Conservation (phyloP, 2,888 invertebrate species). For the Campoletis raptor region DNA sequence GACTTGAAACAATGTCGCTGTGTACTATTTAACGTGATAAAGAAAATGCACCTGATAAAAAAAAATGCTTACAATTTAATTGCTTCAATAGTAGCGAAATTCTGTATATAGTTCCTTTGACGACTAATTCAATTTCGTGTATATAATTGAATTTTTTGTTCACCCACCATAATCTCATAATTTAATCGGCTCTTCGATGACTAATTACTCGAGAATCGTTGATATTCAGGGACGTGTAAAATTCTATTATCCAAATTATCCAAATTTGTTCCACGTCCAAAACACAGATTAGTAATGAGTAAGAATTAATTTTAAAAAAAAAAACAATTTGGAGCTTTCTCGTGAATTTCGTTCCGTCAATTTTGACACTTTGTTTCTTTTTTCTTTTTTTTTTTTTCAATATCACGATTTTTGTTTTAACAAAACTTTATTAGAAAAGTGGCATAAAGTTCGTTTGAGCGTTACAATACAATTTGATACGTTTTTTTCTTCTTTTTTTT, state of each 20-base stretch:
- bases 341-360: no score
- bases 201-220: constrained; percentile 8
- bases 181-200: neutral
- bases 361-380: no score
- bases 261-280: neutral
- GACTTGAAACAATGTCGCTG: neutral
- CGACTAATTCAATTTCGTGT: neutral
- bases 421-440: neutral
- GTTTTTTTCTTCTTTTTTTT: neutral
- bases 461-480: neutral
- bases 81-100: neutral
- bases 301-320: neutral
- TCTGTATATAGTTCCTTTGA: neutral
- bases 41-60: neutral
- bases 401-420: neutral
- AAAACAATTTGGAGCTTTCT: neutral
- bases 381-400: no score
- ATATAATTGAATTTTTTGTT: constrained; percentile 15
- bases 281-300: neutral
- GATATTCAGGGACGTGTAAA: neutral
- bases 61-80: neutral
- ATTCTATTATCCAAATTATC: neutral
- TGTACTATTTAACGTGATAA: neutral
- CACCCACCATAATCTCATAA: constrained; percentile 8
- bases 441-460: neutral